Base-by-base conservation (phyloP, 2,888 invertebrate genomes). In the Anoncus sp. region DNA sequence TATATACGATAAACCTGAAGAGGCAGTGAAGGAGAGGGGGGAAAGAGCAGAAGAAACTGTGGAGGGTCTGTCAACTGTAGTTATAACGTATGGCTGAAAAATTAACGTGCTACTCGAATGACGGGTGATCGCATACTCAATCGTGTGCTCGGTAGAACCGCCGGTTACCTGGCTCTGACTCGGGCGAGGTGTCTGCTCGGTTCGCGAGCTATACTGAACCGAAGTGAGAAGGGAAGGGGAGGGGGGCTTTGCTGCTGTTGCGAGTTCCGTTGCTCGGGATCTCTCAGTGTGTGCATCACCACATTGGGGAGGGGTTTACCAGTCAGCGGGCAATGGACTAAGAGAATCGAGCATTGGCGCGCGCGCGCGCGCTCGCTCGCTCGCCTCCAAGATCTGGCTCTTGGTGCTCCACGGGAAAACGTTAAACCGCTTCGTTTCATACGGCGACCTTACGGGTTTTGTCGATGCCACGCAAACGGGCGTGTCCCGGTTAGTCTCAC, bases 291-390 rank as follows among this genome's bases (percentile, higher is more conserved):
- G 80, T n/a, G n/a, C n/a, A n/a, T n/a, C 84, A 85, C 74, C 78
- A 82, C 79, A 72, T 70, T 76, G 65, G 82, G 82, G 83, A 80
- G 85, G 81, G 82, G 77, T 79, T 74, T 81, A 79, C 77, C 75
- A 79, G 81, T 77, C 77, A 75, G 79, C 81, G 83, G 83, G 85
- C 84, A 84, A 83, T 83, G 82, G 80, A 81, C 74, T 83, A 62
- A 27, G 18, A 43, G 20, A 53, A 20, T 20, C 59, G 45, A 69
- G 72, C 47, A 65, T 73, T 59, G 72, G 70, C 62, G 67, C 65
- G 66, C 65, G 67, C 70, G 62, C 55, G 70, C 62, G 67, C 65
- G 66, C 65, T 55, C 70, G 62, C 55, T 60, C 62, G 51, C 22
- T 16, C 31, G 59, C 59, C 45, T 67, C 45, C 45, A 55, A 67